Evolutionary conservation across 2,888 invertebrate species (phyloP), one percentile per base, ranked within the genome.

Genomic region (Cancer borealis): DNA sequence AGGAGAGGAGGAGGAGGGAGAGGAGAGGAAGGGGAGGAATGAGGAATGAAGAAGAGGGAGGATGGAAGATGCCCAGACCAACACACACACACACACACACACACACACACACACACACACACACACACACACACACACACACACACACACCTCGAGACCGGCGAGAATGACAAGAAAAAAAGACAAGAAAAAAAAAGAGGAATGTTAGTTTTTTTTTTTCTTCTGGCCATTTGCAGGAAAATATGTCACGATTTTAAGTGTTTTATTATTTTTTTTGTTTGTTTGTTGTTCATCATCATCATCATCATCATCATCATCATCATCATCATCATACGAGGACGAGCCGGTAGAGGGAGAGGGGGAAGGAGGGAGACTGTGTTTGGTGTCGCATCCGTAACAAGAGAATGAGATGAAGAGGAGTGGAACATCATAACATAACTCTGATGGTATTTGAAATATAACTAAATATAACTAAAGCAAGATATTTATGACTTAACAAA

Each of bases 71-170:
- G 21, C n/a, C n/a, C 66, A 66, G 66, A n/a, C 66, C n/a, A n/a
- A 66, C 66, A 66, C 66, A 66, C 66, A 66, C 66, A 66, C 66
- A 66, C 66, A 66, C 66, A 66, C 66, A 66, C 66, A 66, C 66
- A 66, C 66, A 66, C 66, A 66, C 66, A 66, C 66, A 66, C 66
- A 66, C 66, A 21, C n/a, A 66, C 66, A 66, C 66, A 66, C 66
- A 66, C 66, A 66, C 66, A 66, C 66, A 66, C 66, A 66, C 66
- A 66, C 66, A 66, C 66, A 66, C 66, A 66, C 66, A 66, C 66
- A 66, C 66, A 66, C 66, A 66, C 66, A 66, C 66, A 66, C 66
- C 10, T 17, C 66, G 49, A 49, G 49, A 39, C 39, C 39, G 49
- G 49, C 54, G 54, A 54, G 54, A 17, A 17, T 17, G 14, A 54